Conservation (phyloP, 2,888 invertebrate species). For the Eledone cirrhosa region DNA sequence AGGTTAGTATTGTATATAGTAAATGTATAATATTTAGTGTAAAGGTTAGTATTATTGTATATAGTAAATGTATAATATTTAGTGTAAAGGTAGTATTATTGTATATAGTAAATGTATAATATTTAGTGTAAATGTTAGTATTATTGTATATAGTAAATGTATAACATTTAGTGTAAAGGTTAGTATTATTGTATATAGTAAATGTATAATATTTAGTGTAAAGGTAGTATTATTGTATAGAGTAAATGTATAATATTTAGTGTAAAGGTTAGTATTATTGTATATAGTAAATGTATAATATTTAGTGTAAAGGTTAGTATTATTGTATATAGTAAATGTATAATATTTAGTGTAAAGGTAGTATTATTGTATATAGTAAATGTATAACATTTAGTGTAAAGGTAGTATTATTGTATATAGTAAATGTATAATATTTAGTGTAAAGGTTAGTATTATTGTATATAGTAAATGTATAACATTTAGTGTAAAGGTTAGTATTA, state of each 20-base stretch:
- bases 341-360: slow-evolving; percentile 35
- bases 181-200: neutral
- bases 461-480: too few species aligned
- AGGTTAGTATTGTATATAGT: neutral
- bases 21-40: too few species aligned
- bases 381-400: too few species aligned
- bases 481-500: slow-evolving; percentile 31
- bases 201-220: too few species aligned
- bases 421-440: too few species aligned
- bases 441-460: slow-evolving; percentile 21
- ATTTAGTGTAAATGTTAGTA: slow-evolving; percentile 32
- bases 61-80: too few species aligned
- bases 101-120: too few species aligned
- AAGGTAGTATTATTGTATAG: neutral
- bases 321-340: neutral
- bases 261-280: slow-evolving; percentile 30
- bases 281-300: too few species aligned
- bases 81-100: slow-evolving; percentile 31
- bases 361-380: neutral
- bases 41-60: neutral
- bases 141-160: neutral
- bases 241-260: too few species aligned
- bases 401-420: neutral
- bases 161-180: slow-evolving; percentile 35
- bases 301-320: slow-evolving; percentile 32